These are phyloP conservation scores for Azemiops feae DNA, from an alignment of 2,113 vertebrate species.

Conservation along the genomic window DNA sequence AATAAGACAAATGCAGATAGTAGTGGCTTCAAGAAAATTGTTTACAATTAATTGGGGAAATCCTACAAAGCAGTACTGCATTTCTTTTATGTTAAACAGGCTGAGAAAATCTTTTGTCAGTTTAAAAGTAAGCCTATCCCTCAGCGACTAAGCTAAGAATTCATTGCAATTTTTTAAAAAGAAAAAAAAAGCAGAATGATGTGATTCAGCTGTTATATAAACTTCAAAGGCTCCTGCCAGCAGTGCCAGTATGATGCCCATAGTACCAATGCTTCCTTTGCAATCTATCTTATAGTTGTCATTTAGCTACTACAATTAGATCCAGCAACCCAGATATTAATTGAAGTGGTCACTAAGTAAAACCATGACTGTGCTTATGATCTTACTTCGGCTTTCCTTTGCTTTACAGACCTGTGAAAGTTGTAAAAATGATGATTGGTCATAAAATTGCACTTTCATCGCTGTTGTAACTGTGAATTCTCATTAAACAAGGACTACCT, in stretches of 20 bases:
- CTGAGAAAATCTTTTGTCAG: slow-evolving; percentile 30
- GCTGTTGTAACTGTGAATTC: not conserved
- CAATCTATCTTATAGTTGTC: not conserved
- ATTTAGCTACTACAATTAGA: not conserved
- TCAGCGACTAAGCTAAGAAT: slow-evolving; percentile 33
- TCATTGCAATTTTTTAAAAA: slow-evolving; percentile 29
- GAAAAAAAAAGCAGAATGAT: not conserved
- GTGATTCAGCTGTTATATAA: not conserved
- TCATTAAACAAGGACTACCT: not conserved
- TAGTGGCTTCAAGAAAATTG: not conserved
- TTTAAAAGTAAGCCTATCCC: slow-evolving; percentile 32
- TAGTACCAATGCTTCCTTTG: not conserved
- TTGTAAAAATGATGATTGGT: not conserved
- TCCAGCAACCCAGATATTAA: not conserved
- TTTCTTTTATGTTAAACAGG: slow-evolving; percentile 14
- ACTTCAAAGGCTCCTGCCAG: not conserved
- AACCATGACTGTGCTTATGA: not conserved
- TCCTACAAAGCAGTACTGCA: slow-evolving; percentile 10
- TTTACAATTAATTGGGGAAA: slow-evolving; percentile 31
- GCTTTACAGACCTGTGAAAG: not conserved
- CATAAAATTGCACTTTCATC: not conserved
- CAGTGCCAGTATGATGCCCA: not conserved
- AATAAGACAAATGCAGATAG: not conserved
- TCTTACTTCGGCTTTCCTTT: not conserved
- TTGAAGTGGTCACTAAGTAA: not conserved